phyloP scores from a whole-genome alignment of 2,797 vertebrate species.

The Huso huso region DNA sequence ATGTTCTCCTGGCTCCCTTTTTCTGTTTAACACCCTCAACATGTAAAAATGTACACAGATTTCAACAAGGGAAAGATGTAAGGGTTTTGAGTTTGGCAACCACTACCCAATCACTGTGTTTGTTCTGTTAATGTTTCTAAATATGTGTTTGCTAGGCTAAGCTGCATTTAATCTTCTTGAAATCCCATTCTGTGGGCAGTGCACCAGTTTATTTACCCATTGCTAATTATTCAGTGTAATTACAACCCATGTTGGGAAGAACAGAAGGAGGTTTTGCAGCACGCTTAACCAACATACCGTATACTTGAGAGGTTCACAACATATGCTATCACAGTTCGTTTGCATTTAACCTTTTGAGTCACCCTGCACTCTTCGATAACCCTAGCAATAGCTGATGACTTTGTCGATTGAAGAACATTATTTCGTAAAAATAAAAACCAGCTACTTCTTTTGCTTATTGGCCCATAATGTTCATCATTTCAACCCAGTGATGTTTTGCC shows the following conservation, averaged over 20 bases:
- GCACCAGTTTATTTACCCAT: constrained; percentile 16
- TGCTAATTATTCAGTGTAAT: constrained; percentile 27
- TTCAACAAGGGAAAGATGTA: constrained; percentile 17
- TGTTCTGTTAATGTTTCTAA: constrained; percentile 17
- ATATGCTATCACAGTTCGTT: no score
- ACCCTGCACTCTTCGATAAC: no score
- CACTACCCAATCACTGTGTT: constrained; percentile 1
- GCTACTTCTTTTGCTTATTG: not conserved
- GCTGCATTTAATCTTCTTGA: constrained; percentile 17
- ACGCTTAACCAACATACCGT: not conserved
- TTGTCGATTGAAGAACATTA: no score
- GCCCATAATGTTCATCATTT: not conserved
- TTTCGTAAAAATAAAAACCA: no score
- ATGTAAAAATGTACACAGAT: no score
- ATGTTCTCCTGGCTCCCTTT: no score
- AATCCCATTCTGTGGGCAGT: constrained; percentile 15
- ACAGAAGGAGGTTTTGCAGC: constrained; percentile 2
- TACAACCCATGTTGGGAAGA: constrained; percentile 9
- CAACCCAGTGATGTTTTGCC: not conserved
- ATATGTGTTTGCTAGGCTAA: constrained; percentile 17
- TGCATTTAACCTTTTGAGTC: no score
- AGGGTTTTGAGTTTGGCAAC: constrained; percentile 13
- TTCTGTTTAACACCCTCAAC: no score
- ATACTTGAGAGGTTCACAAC: no score
- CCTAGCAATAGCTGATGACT: no score